Evolutionary conservation across 1,140 invertebrate species (phyloP).

Genomic region (Magallana ariakensis): DNA sequence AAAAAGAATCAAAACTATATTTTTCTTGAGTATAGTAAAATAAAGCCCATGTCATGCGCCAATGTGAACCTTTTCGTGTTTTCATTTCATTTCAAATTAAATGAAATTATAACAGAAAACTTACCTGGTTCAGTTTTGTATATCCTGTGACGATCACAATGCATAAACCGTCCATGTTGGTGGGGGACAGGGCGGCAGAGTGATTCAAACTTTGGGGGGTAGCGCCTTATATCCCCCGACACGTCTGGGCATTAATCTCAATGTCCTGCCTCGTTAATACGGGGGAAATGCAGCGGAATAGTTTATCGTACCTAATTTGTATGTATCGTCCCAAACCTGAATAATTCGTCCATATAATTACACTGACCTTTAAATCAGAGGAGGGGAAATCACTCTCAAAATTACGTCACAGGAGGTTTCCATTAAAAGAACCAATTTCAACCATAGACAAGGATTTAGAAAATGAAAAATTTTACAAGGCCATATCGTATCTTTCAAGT

Average conservation of each 20-base stretch:
- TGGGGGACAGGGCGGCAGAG: neutral
- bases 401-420: constrained; percentile 7
- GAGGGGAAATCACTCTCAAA: constrained; percentile 6
- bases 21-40: too few species aligned
- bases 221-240: constrained; percentile 6
- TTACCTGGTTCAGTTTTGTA: neutral
- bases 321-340: constrained; percentile 27
- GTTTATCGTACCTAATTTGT: constrained; percentile 36
- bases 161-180: neutral
- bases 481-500: constrained; percentile 31
- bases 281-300: constrained; percentile 22
- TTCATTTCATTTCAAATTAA: neutral
- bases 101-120: neutral
- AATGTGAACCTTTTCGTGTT: too few species aligned
- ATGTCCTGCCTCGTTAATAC: constrained; percentile 11
- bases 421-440: constrained; percentile 33
- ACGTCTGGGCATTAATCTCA: constrained; percentile 1
- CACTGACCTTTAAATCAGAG: constrained; percentile 18
- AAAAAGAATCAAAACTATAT: too few species aligned
- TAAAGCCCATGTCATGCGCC: too few species aligned
- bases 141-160: neutral
- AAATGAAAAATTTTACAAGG: constrained; percentile 24
- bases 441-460: neutral
- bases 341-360: constrained; percentile 37
- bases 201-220: neutral